These are phyloP conservation scores for Chrysochloris asiatica DNA, from an alignment of 2,113 vertebrate species.

Conservation along the genomic window DNA sequence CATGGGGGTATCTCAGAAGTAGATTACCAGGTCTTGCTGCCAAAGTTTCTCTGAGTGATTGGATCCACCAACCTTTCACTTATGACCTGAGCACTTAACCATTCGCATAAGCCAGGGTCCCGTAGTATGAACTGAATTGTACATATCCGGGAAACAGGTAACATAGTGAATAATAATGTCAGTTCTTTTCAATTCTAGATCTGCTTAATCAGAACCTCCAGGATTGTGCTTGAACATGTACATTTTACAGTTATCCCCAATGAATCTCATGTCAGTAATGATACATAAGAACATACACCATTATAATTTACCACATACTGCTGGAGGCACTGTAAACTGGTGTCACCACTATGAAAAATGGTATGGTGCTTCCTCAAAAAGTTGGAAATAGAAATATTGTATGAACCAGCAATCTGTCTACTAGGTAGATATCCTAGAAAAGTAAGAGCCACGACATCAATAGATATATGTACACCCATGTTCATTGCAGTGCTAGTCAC, in stretches of 20 bases:
- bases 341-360: too few species aligned
- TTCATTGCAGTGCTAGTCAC: too few species aligned
- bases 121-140: not conserved
- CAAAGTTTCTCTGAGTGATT: not conserved
- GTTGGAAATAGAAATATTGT: too few species aligned
- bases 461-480: too few species aligned
- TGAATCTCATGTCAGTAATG: not conserved
- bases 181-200: not conserved
- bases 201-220: not conserved
- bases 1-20: not conserved
- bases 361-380: too few species aligned
- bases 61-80: not conserved
- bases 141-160: not conserved
- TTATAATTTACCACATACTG: not conserved
- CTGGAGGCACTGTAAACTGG: too few species aligned
- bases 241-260: constrained; percentile 3
- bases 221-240: not conserved
- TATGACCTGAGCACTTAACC: too few species aligned
- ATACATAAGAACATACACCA: not conserved
- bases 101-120: too few species aligned
- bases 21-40: too few species aligned
- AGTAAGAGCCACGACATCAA: too few species aligned
- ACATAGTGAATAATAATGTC: not conserved
- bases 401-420: too few species aligned
- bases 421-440: too few species aligned